Conservation (phyloP, 2,113 vertebrate genomes). For the Henicopernis longicauda region DNA sequence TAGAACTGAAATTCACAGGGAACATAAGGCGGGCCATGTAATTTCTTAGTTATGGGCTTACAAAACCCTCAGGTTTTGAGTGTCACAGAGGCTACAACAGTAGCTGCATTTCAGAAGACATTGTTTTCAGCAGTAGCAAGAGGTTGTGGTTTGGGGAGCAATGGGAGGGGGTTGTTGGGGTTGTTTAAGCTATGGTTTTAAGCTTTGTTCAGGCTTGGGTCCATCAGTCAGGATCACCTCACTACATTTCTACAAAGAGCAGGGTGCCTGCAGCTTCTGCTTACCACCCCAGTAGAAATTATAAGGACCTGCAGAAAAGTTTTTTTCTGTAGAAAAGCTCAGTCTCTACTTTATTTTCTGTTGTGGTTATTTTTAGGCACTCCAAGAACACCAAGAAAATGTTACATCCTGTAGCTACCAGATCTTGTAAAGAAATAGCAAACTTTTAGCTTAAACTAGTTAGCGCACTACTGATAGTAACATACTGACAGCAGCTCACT, state of each 20-base stretch:
- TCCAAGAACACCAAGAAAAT: neutral
- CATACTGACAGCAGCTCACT: neutral
- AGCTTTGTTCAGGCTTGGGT: neutral
- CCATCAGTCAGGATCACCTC: neutral
- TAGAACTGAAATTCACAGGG: neutral
- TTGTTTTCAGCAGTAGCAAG: neutral
- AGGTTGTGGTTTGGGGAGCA: neutral
- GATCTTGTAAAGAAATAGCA: neutral
- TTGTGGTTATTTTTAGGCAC: neutral
- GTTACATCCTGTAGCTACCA: neutral
- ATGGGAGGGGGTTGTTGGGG: rapidly evolving
- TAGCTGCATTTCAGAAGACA: neutral
- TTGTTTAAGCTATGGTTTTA: neutral
- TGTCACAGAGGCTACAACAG: neutral
- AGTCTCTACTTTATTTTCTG: neutral
- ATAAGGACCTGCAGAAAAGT: neutral
- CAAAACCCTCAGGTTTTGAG: neutral
- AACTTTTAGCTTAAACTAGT: neutral
- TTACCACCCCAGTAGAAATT: neutral
- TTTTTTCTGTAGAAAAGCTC: neutral
- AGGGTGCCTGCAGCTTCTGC: neutral
- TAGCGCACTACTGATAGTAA: neutral
- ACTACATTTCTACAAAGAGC: neutral
- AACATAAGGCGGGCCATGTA: neutral
- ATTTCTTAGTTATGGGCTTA: neutral